Conservation (phyloP, 2,113 vertebrate genomes). For the Sorex araneus region DNA sequence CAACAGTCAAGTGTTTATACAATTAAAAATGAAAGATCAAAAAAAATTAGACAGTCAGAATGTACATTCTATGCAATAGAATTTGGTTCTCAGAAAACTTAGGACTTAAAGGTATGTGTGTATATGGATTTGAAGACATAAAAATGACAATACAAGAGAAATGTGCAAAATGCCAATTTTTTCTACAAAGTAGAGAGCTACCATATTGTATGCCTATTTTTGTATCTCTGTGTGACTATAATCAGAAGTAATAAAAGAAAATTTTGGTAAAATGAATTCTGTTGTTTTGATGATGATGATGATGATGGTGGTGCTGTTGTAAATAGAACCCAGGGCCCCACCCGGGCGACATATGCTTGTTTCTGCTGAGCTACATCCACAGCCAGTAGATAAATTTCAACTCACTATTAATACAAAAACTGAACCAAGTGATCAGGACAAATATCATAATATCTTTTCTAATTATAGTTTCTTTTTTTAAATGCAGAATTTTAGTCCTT, state of each 20-base stretch:
- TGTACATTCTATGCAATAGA: not conserved
- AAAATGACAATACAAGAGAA: not conserved
- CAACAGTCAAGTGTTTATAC: conserved; percentile 22
- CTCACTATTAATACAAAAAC: not conserved
- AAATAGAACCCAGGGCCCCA: no score
- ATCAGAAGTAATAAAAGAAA: conserved; percentile 14
- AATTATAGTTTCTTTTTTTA: conserved; percentile 24
- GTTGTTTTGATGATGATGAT: no score
- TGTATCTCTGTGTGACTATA: not conserved
- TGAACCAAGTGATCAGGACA: not conserved
- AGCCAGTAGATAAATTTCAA: not conserved
- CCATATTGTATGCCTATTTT: not conserved
- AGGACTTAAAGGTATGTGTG: conserved; percentile 3
- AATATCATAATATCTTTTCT: conserved; percentile 31
- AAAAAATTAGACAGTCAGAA: not conserved
- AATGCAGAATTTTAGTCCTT: conserved; percentile 49
- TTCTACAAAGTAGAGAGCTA: not conserved
- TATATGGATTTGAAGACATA: not conserved
- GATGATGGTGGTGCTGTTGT: no score
- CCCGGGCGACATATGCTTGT: no score
- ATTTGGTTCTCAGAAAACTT: conserved; percentile 1
- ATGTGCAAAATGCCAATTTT: not conserved
- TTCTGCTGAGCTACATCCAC: no score
- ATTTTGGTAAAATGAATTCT: conserved; percentile 7
- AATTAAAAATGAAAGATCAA: not conserved